Evolutionary conservation across 2,797 vertebrate genomes (phyloP).

Genomic region (Sarcoramphus papa): DNA sequence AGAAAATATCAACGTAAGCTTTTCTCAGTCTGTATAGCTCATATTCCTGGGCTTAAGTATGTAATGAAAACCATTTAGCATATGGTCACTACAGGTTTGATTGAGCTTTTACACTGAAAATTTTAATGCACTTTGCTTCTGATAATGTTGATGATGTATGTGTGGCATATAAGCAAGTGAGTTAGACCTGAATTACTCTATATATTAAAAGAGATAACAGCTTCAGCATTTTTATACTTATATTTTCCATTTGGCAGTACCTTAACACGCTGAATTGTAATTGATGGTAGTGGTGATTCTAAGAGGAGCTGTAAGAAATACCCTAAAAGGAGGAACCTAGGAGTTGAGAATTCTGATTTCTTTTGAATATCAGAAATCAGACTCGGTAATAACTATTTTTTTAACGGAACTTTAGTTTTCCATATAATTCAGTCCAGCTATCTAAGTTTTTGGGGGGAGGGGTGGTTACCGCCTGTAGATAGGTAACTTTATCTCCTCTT

Average conservation of each 20-base stretch:
- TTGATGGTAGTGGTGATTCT: background rate
- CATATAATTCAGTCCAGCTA: background rate
- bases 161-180: background rate
- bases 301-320: background rate
- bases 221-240: background rate
- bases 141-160: background rate
- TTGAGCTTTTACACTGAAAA: background rate
- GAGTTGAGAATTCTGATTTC: background rate
- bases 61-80: background rate
- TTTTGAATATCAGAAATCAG: background rate
- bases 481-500: slow-evolving; percentile 36
- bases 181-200: background rate
- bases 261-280: background rate
- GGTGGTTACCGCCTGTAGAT: background rate
- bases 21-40: background rate
- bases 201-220: background rate
- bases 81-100: background rate
- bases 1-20: slow-evolving; percentile 83
- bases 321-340: background rate
- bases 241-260: background rate
- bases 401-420: background rate
- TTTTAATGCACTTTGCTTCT: background rate
- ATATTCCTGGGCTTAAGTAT: background rate
- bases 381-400: background rate
- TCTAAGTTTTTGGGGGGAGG: background rate